Conservation (phyloP, 2,888 invertebrate genomes). For the Drosophila niveifrons region DNA sequence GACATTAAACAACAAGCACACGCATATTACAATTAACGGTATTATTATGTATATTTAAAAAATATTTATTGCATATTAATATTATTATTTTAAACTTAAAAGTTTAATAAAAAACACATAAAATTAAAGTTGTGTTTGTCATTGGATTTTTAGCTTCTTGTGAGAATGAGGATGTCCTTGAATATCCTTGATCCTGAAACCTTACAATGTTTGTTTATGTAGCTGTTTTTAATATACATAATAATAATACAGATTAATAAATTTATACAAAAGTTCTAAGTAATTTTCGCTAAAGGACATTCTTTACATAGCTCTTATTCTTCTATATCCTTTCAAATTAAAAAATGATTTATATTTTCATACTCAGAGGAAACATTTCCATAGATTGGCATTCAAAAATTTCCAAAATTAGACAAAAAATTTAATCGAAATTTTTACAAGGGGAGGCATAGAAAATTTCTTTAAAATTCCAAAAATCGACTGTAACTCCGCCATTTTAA, state of each 20-base stretch:
- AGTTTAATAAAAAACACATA: conserved; percentile 75
- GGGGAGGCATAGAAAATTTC: not conserved
- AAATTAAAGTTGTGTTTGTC: not conserved
- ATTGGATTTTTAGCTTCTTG: not conserved
- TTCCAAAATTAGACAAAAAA: not conserved
- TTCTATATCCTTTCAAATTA: not conserved
- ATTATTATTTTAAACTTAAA: conserved; percentile 80
- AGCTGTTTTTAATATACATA: too few relatives aligned
- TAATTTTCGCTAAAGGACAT: not conserved
- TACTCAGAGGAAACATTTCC: not conserved
- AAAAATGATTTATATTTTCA: not conserved
- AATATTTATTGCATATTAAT: conserved; percentile 81
- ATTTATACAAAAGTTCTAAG: too few relatives aligned
- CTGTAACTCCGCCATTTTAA: not conserved
- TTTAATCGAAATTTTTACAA: not conserved
- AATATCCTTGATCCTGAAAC: too few relatives aligned
- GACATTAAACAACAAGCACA: conserved; percentile 64
- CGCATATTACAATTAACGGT: conserved; percentile 76
- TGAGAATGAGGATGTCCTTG: too few relatives aligned
- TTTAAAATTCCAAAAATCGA: not conserved
- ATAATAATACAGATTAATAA: too few relatives aligned
- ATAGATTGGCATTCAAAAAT: not conserved
- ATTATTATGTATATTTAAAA: conserved; percentile 80
- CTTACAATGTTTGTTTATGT: too few relatives aligned
- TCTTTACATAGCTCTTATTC: not conserved